Conservation (phyloP, 2,888 invertebrate genomes). For the Masnerella sp. region DNA sequence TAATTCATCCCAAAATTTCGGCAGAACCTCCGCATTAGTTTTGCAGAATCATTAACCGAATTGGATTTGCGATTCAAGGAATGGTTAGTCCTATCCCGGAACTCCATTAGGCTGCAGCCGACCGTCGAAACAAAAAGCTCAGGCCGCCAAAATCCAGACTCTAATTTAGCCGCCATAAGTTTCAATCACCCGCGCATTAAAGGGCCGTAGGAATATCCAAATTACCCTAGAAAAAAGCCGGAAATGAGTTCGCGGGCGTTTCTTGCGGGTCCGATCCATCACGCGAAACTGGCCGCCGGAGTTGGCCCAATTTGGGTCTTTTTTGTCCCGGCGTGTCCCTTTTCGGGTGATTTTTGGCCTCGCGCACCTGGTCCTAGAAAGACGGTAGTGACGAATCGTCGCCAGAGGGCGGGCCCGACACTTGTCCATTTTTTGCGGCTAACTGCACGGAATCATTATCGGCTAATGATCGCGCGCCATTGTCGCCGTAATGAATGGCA, state of each 20-base stretch:
- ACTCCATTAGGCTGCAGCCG: constrained; percentile 35
- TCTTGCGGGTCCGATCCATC: constrained; percentile 39
- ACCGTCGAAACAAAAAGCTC: constrained; percentile 47
- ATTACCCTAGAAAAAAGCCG: constrained; percentile 44
- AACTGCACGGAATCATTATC: constrained; percentile 59
- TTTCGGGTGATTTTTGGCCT: constrained; percentile 33
- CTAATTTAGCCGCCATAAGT: constrained; percentile 53
- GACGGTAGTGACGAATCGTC: constrained; percentile 67
- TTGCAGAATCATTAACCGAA: constrained; percentile 32
- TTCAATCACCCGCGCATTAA: constrained; percentile 49
- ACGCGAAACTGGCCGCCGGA: constrained; percentile 61
- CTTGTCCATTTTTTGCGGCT: constrained; percentile 56
- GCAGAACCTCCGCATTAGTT: too few species aligned
- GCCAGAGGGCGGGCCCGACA: constrained; percentile 65
- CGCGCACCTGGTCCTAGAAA: constrained; percentile 50
- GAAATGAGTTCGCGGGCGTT: constrained; percentile 52
- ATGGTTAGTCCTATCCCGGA: constrained; percentile 46
- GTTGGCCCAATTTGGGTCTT: constrained; percentile 71
- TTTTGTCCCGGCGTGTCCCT: constrained; percentile 65
- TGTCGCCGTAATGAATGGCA: constrained; percentile 37
- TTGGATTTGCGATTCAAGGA: constrained; percentile 27
- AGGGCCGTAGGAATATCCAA: constrained; percentile 47
- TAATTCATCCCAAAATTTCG: too few species aligned
- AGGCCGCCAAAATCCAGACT: constrained; percentile 37
- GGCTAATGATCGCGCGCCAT: constrained; percentile 55